phyloP scores from a whole-genome alignment of 2,113 vertebrate genomes.

The Eclectus roratus region DNA sequence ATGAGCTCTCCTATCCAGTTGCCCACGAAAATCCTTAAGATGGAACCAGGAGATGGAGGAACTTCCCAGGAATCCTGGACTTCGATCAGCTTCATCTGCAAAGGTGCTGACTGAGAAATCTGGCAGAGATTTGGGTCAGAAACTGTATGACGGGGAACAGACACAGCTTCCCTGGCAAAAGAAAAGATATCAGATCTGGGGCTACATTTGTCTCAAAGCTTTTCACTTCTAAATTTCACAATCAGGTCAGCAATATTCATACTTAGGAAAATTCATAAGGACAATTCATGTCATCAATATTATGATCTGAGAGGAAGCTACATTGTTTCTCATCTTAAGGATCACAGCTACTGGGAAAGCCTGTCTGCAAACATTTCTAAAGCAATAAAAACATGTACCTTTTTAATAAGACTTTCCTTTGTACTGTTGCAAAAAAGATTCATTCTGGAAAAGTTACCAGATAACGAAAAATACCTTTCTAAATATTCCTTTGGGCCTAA shows the following conservation, averaged over 20 bases:
- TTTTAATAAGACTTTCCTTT: neutral
- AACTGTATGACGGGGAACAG: neutral
- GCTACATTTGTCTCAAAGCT: neutral
- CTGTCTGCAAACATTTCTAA: neutral
- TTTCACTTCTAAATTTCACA: neutral
- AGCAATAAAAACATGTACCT: neutral
- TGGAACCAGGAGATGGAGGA: neutral
- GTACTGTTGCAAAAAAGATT: neutral
- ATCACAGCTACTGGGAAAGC: neutral
- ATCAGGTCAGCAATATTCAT: neutral
- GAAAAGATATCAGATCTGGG: neutral
- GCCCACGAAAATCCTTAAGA: neutral
- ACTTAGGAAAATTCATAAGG: neutral
- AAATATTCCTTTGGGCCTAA: neutral
- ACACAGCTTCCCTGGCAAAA: neutral
- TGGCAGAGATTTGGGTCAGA: neutral
- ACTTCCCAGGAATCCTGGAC: neutral
- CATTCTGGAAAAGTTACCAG: neutral
- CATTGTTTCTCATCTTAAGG: neutral
- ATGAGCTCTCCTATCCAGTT: neutral
- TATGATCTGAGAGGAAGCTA: neutral
- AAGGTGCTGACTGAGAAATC: neutral
- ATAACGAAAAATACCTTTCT: neutral
- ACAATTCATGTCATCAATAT: neutral
- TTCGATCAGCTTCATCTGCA: neutral